phyloP scores from a whole-genome alignment of 1,140 invertebrate genomes.

The Pararge aegeria region DNA sequence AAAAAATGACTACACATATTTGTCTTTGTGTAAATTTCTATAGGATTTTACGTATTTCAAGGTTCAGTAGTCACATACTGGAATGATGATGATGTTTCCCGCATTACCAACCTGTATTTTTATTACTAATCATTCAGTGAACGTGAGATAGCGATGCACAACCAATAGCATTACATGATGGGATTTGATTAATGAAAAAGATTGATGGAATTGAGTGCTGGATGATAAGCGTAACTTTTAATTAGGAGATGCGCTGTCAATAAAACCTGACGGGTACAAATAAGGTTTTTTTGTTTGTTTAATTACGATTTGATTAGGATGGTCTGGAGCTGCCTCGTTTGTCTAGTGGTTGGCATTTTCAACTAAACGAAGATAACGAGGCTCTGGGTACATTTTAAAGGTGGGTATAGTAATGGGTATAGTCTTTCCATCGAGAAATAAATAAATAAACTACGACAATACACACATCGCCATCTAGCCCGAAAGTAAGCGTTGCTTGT shows the following conservation, averaged over 20 bases:
- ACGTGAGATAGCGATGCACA: conserved; percentile 47
- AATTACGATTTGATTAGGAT: no score
- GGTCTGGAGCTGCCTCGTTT: no score
- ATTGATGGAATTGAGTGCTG: conserved; percentile 8
- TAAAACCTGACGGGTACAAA: conserved; percentile 2
- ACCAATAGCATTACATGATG: conserved; percentile 23
- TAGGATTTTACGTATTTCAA: conserved; percentile 24
- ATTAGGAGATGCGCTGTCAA: conserved; percentile 13
- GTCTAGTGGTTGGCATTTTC: no score
- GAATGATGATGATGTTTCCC: conserved; percentile 8
- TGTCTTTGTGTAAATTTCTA: neutral
- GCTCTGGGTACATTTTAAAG: no score
- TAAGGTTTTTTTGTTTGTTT: conserved; percentile 5
- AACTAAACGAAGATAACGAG: no score
- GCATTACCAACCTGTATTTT: conserved; percentile 13
- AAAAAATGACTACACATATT: conserved; percentile 7
- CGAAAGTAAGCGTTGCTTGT: no score
- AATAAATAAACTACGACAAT: no score
- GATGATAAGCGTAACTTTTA: conserved; percentile 18
- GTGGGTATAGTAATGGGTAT: no score
- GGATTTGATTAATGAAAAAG: conserved; percentile 55
- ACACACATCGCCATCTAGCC: no score
- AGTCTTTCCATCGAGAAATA: no score
- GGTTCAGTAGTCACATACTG: conserved; percentile 47
- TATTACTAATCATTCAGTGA: conserved; percentile 23